Conservation (phyloP, 1,140 invertebrate genomes). For the Orius insidiosus region DNA sequence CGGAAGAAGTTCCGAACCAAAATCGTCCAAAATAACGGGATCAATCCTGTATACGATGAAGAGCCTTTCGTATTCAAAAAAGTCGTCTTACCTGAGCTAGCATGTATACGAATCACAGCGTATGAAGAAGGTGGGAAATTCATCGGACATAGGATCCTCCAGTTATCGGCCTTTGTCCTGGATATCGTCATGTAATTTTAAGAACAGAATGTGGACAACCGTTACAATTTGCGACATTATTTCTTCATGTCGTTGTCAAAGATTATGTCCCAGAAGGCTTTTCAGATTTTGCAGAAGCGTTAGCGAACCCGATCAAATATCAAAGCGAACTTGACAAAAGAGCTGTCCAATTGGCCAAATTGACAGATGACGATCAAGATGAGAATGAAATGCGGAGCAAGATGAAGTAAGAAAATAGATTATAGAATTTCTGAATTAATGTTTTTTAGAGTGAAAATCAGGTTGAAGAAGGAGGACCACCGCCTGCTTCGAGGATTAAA, state of each 20-base stretch:
- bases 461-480: conserved; percentile 9
- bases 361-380: conserved; percentile 40
- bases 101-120: conserved; percentile 84
- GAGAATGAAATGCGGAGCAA: too few relatives aligned
- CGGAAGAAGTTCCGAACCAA: conserved; percentile 86
- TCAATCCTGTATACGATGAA: conserved; percentile 86
- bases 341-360: conserved; percentile 70
- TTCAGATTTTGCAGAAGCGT: conserved; percentile 85
- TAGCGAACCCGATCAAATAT: conserved; percentile 95
- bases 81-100: conserved; percentile 93
- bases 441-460: background rate
- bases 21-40: conserved; percentile 85
- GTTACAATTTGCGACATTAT: conserved; percentile 69
- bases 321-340: conserved; percentile 86
- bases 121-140: conserved; percentile 91
- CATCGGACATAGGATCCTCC: conserved; percentile 93
- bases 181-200: conserved; percentile 73
- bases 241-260: conserved; percentile 84
- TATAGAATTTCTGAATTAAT: background rate
- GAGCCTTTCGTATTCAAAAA: conserved; percentile 98
- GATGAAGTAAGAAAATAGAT: background rate
- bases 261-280: conserved; percentile 93
- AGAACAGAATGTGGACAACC: conserved; percentile 90
- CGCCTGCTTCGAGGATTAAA: conserved; percentile 17
- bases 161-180: conserved; percentile 87